Evolutionary conservation across 2,888 invertebrate species (phyloP).

Genomic region (Drosophila helvetica): DNA sequence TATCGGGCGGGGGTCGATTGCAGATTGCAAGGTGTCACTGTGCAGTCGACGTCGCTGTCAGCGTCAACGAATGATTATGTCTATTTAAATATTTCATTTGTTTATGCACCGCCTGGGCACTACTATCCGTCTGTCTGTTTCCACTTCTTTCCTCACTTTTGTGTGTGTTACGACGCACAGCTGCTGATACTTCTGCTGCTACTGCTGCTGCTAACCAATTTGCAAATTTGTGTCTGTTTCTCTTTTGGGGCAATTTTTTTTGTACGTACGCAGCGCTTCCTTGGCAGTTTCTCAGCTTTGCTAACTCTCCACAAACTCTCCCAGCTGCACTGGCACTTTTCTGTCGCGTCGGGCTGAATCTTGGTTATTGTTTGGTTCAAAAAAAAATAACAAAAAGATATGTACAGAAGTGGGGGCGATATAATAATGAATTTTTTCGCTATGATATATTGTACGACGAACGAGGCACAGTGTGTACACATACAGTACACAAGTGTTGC

Average conservation of each 20-base stretch:
- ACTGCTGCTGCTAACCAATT: conserved; percentile 9
- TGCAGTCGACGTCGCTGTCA: conserved; percentile 7
- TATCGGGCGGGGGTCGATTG: conserved; percentile 21
- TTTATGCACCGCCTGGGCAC: conserved; percentile 30
- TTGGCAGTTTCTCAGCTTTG: conserved; percentile 21
- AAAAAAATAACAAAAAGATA: conserved; percentile 34
- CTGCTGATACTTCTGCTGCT: conserved; percentile 16
- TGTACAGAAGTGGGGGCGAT: conserved; percentile 10
- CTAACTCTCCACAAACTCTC: conserved; percentile 4
- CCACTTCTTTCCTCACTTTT: conserved; percentile 19
- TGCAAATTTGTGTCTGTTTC: conserved; percentile 23
- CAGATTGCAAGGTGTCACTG: conserved; percentile 40
- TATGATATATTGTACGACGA: conserved; percentile 30
- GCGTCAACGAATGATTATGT: conserved; percentile 43
- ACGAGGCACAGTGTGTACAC: conserved; percentile 8
- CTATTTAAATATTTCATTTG: conserved; percentile 55
- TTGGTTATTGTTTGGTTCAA: conserved; percentile 16
- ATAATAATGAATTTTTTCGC: conserved; percentile 31
- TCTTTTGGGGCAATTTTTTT: conserved; percentile 22
- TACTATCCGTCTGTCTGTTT: conserved; percentile 7
- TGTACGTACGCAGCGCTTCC: conserved; percentile 44
- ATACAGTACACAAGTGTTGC: neutral
- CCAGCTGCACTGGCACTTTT: conserved; percentile 11
- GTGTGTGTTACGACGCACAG: conserved; percentile 36
- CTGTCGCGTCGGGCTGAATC: conserved; percentile 1